Conservation (phyloP, 1,140 invertebrate genomes). For the Pachypeltis micranthus region DNA sequence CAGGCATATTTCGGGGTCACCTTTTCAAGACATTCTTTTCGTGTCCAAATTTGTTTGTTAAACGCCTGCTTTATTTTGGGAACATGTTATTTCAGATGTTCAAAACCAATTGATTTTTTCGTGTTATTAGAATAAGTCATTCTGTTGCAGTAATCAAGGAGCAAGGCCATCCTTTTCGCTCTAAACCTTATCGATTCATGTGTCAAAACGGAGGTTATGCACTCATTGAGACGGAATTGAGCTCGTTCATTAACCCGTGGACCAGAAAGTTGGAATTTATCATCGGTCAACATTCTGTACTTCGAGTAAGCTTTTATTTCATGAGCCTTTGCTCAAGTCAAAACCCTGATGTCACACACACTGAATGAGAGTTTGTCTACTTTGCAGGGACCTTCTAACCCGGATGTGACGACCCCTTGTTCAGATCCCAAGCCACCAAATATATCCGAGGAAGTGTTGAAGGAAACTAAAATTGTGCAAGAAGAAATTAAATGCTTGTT, state of each 20-base stretch:
- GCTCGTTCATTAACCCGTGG: slow-evolving; percentile 89
- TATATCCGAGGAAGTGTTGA: slow-evolving; percentile 42
- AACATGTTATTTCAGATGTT: too few relatives aligned
- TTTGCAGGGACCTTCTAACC: slow-evolving; percentile 50
- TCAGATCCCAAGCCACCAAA: slow-evolving; percentile 28
- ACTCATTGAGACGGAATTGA: slow-evolving; percentile 82
- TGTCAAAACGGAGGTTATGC: slow-evolving; percentile 74
- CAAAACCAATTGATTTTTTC: too few relatives aligned
- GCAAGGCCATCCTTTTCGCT: slow-evolving; percentile 54
- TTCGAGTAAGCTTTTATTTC: slow-evolving; percentile 52
- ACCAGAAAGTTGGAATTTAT: slow-evolving; percentile 81
- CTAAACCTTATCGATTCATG: slow-evolving; percentile 65
- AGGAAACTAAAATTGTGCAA: slow-evolving; percentile 47
- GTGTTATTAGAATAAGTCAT: too few relatives aligned
- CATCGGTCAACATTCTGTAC: slow-evolving; percentile 71
- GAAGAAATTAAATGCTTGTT: slow-evolving; percentile 56
- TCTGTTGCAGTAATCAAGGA: slow-evolving; percentile 44
- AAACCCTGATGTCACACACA: too few relatives aligned
- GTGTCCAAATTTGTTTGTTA: too few relatives aligned
- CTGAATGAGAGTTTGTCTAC: too few relatives aligned
- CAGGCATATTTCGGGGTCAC: too few relatives aligned
- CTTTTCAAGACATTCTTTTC: too few relatives aligned
- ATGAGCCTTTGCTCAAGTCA: too few relatives aligned
- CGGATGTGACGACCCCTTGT: slow-evolving; percentile 47
- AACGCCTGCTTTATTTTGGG: too few relatives aligned